These are phyloP conservation scores for Philereme transversata DNA, from an alignment of 2,888 invertebrate genomes.

Conservation along the genomic window DNA sequence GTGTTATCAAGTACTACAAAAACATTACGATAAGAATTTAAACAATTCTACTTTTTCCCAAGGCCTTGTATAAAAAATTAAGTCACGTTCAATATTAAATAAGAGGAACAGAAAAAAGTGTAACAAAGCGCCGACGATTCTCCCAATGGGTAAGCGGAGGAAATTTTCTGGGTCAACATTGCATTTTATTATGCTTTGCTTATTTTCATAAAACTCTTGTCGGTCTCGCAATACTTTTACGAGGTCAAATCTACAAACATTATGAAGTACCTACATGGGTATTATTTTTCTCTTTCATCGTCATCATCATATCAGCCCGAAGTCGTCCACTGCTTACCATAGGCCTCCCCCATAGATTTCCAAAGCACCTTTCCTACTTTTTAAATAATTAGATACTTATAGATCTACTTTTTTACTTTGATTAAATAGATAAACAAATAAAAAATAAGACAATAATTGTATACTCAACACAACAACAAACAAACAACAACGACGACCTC, in stretches of 20 bases:
- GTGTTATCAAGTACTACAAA: too few relatives aligned
- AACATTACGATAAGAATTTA: too few relatives aligned
- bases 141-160: slow-evolving; percentile 51
- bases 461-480: too few relatives aligned
- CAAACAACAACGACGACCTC: too few relatives aligned
- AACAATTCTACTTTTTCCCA: too few relatives aligned
- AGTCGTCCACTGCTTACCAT: background rate
- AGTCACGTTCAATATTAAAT: slow-evolving; percentile 63
- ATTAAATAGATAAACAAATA: too few relatives aligned
- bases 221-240: slow-evolving; percentile 28
- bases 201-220: slow-evolving; percentile 44
- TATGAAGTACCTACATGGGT: slow-evolving; percentile 10
- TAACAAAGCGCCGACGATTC: slow-evolving; percentile 50
- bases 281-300: background rate
- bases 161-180: slow-evolving; percentile 53
- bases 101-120: slow-evolving; percentile 52
- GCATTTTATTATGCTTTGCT: slow-evolving; percentile 53
- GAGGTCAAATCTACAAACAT: slow-evolving; percentile 17
- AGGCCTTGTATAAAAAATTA: too few relatives aligned
- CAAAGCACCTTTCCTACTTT: too few relatives aligned
- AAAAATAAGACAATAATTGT: too few relatives aligned
- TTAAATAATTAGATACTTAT: too few relatives aligned
- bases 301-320: background rate
- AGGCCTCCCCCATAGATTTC: too few relatives aligned
- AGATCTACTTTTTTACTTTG: too few relatives aligned